Evolutionary conservation across 1,140 invertebrate species (phyloP).

Genomic region (Ooceraea biroi): DNA sequence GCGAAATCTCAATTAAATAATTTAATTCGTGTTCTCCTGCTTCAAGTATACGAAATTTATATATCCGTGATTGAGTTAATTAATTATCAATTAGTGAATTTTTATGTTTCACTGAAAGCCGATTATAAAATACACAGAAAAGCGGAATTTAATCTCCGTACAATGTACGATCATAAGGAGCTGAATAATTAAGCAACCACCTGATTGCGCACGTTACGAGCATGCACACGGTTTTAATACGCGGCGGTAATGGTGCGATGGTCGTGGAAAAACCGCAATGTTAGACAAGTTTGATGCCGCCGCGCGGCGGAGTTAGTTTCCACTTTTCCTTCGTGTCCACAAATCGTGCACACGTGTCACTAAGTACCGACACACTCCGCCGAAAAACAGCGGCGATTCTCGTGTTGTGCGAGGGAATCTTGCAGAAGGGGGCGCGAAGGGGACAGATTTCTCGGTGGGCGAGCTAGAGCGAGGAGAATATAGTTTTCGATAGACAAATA

Average conservation of each 20-base stretch:
- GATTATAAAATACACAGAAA: no score
- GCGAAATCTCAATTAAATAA: background rate
- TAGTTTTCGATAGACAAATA: conserved; percentile 76
- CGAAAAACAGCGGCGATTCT: conserved; percentile 26
- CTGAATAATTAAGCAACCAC: no score
- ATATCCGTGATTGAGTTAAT: no score
- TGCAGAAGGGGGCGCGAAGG: conserved; percentile 17
- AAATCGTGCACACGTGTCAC: conserved; percentile 15
- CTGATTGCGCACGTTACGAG: no score
- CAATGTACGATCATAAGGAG: no score
- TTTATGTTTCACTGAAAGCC: no score
- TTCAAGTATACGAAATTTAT: background rate
- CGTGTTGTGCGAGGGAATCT: conserved; percentile 19
- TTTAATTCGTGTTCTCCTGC: background rate
- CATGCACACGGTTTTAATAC: no score
- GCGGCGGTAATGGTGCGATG: no score
- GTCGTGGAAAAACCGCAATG: no score
- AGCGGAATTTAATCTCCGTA: no score
- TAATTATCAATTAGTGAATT: no score
- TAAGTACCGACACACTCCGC: conserved; percentile 4
- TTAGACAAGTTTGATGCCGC: no score
- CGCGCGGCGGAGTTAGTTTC: background rate
- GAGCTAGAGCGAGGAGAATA: background rate
- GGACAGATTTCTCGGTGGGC: conserved; percentile 45
- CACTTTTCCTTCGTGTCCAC: background rate